Evolutionary conservation across 2,797 vertebrate genomes (phyloP), one percentile per base, ranked within the genome.

Genomic region (Mycteria americana): DNA sequence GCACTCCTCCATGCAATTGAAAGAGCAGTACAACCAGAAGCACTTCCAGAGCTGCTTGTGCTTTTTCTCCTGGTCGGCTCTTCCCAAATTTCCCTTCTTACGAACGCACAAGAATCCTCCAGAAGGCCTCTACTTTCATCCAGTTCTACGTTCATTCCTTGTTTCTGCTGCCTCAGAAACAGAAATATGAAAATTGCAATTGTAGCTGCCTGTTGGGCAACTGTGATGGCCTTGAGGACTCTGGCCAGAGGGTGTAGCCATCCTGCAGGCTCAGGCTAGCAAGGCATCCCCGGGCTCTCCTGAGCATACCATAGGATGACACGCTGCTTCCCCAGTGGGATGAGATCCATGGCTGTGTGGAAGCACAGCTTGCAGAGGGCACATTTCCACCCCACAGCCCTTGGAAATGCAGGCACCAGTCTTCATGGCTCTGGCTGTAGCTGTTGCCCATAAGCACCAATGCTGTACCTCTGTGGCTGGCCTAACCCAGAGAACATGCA

Each of bases 231-330:
- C 41, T 51, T 23, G 28, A 63, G 25, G 28, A 39, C 64, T 50
- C 80, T 65, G 31, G 28, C n/a, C 59, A 68, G 48, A 31, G 28
- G 24, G 24, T 37, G 14, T 14, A 86, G 69, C 39, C 31, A 10
- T 15, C 25, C 89, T 15, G 5, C 37, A 54, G 76, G n/a, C 51
- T 80, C 39, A 33, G 39, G 39, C 43, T 70, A 62, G 73, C 35
- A 31, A 65, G 37, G 24, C 21, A 13, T 7, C n/a, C 53, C 6
- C 0, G 0, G n/a, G 27, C 24, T 48, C 35, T 50, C 60, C 84
- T 9, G 22, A 1, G 13, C 1, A 0, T 27, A 39, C 75, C 41
- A 18, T 41, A 80, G 60, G 53, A 33, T 5, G 43, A n/a, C 37
- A 14, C 2, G 1, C 37, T 17, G 22, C 24, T 33, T 72, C 48